phyloP scores from a whole-genome alignment of 1,140 invertebrate genomes.

The Eupristina koningsbergeri region DNA sequence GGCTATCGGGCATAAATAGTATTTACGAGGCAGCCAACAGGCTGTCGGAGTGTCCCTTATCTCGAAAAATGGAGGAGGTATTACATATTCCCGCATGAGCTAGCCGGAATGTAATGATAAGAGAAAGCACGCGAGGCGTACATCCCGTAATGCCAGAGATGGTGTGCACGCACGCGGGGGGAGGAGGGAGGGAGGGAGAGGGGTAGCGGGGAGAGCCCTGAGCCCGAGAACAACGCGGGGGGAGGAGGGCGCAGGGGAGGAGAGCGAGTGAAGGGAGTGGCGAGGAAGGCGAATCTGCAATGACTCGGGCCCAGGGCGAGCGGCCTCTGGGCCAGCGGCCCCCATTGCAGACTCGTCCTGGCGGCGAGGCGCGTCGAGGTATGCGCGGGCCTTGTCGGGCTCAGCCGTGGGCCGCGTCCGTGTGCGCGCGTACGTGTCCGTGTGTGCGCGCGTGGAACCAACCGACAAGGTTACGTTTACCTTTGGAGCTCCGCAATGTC shows the following conservation, averaged over 20 bases:
- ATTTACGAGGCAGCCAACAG: too few relatives aligned
- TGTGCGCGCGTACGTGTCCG: neutral
- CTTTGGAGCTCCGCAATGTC: constrained; percentile 53
- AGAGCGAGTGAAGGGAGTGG: neutral
- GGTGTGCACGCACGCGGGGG: too few relatives aligned
- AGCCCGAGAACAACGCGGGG: neutral
- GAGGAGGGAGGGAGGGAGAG: neutral
- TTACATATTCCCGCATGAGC: constrained; percentile 15
- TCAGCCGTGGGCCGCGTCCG: neutral
- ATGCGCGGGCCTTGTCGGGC: constrained; percentile 17
- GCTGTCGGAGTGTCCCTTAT: neutral
- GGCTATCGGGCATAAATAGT: neutral
- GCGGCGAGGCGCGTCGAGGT: constrained; percentile 6
- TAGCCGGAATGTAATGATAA: neutral
- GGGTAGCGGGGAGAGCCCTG: neutral
- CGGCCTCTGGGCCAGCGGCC: neutral
- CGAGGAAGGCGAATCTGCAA: constrained; percentile 22
- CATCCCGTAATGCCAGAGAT: neutral
- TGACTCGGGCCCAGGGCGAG: neutral
- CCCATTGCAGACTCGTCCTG: neutral
- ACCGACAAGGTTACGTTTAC: constrained; percentile 53
- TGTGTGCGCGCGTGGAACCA: constrained; percentile 35
- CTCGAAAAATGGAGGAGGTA: neutral
- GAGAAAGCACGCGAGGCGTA: neutral
- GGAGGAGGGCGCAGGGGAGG: neutral